These are phyloP conservation scores for Eremophila alpestris DNA, from an alignment of 2,797 vertebrate genomes.

Conservation along the genomic window DNA sequence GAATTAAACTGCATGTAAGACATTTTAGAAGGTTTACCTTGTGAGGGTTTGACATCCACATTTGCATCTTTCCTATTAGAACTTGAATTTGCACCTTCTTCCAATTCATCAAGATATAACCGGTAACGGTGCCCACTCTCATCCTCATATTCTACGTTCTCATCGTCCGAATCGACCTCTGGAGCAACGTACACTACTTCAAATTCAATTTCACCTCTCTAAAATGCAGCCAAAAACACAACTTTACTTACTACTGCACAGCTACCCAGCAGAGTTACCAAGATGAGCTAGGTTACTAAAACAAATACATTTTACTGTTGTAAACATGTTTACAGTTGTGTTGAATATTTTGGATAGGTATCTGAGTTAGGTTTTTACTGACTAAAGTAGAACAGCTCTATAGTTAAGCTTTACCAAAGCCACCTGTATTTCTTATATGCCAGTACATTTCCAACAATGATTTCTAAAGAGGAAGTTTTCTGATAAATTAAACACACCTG, in stretches of 20 bases:
- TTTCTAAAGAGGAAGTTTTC: neutral
- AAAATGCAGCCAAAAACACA: constrained; percentile 11
- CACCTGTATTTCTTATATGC: neutral
- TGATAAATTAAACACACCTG: neutral
- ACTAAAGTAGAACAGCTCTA: neutral
- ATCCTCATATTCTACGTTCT: constrained; percentile 98
- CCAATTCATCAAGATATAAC: constrained; percentile 94
- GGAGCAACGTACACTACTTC: constrained; percentile 99
- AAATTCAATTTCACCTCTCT: constrained; percentile 97
- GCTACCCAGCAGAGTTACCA: neutral
- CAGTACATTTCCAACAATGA: neutral
- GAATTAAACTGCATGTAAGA: neutral
- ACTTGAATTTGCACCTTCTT: constrained; percentile 78
- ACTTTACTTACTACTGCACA: neutral
- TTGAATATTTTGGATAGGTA: neutral
- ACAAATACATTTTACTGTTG: neutral
- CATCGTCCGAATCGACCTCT: constrained; percentile 97
- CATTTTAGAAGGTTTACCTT: constrained; percentile 77
- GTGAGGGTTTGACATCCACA: constrained; percentile 81
- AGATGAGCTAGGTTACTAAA: neutral
- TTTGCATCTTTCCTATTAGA: constrained; percentile 76
- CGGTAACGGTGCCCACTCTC: constrained; percentile 97
- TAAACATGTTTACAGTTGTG: neutral
- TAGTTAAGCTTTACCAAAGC: neutral
- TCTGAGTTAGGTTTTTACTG: neutral